These are phyloP conservation scores for Loriculus beryllinus DNA, from an alignment of 2,797 vertebrate genomes.

Conservation along the genomic window DNA sequence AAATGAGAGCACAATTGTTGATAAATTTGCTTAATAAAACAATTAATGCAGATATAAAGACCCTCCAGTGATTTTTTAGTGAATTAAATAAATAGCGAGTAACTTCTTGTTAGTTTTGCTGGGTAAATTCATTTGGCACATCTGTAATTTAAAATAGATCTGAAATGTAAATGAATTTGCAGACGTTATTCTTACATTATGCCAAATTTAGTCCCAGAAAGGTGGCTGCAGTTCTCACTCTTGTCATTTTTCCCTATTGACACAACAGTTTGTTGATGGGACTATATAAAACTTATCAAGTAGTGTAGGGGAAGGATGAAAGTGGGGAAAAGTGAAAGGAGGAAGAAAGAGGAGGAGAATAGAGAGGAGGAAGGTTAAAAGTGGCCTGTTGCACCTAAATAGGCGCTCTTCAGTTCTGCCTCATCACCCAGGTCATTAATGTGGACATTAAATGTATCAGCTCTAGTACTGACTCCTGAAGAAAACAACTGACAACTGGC, in stretches of 20 bases:
- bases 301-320: not conserved
- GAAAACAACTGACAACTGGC: not conserved
- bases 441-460: not conserved
- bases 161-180: not conserved
- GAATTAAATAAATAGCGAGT: not conserved
- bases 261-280: not conserved
- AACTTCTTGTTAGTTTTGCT: not conserved
- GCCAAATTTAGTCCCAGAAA: not conserved
- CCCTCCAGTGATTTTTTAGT: not conserved
- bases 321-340: not conserved
- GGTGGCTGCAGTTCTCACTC: not conserved
- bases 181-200: not conserved
- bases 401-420: not conserved
- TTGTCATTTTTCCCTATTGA: not conserved
- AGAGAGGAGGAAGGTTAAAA: not conserved
- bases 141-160: not conserved
- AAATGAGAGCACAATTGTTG: not conserved
- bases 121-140: not conserved
- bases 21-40: not conserved
- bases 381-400: fast-evolving
- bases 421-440: not conserved
- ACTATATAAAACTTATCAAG: not conserved
- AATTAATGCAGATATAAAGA: not conserved
- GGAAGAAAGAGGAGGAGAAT: not conserved
- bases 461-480: not conserved